Base-by-base conservation (phyloP, 2,888 invertebrate species). In the Ectemnius cavifrons region DNA sequence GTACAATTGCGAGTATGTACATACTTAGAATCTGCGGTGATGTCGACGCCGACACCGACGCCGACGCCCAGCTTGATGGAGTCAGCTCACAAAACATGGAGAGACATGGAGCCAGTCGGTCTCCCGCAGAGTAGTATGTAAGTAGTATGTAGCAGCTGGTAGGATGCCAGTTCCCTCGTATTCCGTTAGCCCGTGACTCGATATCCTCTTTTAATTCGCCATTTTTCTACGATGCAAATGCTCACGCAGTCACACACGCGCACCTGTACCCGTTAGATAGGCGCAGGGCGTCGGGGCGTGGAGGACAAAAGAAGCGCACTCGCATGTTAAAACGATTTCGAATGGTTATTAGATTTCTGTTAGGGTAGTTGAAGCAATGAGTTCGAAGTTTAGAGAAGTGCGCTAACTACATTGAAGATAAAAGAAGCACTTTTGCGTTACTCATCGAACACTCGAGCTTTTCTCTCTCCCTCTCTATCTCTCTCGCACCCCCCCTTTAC, bases 301-400 rank as follows among this genome's bases (percentile, higher is more conserved):
- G 66, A 57, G 57, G 57, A 16, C 16, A 60, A 28, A 63, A 47
- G 75, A 63, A 63, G 57, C 56, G 64, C 69, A 56, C 68, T 59
- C 65, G 63, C 46, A 16, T 46, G 71, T 71, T 71, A 57, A 60
- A 75, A 66, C 64, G 52, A 67, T 63, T 75, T 63, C 47, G 63
- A 66, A 67, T 57, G 75, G 70, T 78, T 67, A 69, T 69, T 70
- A 65, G 60, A 69, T 71, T 71, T 78, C 69, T 72, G 68, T 74
- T 65, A 70, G 56, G 20, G 45, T 20, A 60, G 23, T 28, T 59
- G 23, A 37, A 6, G 37, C 37, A 37, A 37, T 6, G 37, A 37
- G 37, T 37, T 37, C 37, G 8, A 37, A 37, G 37, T 8, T 37
- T 8, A 1, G 37, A 37, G 37, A 8, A 37, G 37, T 11, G 37